Evolutionary conservation across 1,140 invertebrate species (phyloP).

Genomic region (Wiebesia pumilae): DNA sequence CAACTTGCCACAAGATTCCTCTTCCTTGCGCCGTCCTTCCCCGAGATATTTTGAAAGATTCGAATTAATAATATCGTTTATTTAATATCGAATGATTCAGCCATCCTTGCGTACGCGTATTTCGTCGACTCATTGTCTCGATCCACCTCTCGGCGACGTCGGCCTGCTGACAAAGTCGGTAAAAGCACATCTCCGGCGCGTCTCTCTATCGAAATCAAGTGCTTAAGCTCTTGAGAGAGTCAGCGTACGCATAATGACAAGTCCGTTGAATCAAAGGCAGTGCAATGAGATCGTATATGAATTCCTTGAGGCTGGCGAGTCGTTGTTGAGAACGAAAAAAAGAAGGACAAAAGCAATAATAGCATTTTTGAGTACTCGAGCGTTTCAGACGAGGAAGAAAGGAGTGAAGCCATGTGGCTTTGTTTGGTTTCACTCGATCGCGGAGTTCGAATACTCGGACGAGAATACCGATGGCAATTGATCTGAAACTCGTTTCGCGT

Average conservation of each 20-base stretch:
- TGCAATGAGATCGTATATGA: not conserved
- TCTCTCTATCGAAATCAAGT: not conserved
- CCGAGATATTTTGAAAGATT: no score
- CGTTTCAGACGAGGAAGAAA: not conserved
- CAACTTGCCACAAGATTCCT: not conserved
- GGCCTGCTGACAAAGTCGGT: not conserved
- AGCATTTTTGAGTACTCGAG: not conserved
- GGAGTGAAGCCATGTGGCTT: not conserved
- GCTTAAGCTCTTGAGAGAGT: not conserved
- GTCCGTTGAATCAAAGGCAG: no score
- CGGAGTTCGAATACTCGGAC: no score
- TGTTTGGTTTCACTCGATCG: not conserved
- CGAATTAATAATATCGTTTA: slow-evolving; percentile 46
- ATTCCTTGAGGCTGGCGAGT: not conserved
- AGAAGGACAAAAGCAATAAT: not conserved
- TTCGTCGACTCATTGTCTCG: slow-evolving; percentile 35
- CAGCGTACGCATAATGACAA: not conserved
- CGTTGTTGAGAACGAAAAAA: not conserved
- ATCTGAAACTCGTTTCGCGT: no score
- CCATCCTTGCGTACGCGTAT: not conserved
- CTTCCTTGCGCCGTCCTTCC: not conserved
- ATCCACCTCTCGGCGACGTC: not conserved
- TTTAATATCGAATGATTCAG: slow-evolving; percentile 45
- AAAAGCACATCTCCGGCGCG: not conserved
- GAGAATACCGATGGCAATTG: no score